Base-by-base conservation (phyloP, 2,797 vertebrate species). In the Arctocebus calabarensis region DNA sequence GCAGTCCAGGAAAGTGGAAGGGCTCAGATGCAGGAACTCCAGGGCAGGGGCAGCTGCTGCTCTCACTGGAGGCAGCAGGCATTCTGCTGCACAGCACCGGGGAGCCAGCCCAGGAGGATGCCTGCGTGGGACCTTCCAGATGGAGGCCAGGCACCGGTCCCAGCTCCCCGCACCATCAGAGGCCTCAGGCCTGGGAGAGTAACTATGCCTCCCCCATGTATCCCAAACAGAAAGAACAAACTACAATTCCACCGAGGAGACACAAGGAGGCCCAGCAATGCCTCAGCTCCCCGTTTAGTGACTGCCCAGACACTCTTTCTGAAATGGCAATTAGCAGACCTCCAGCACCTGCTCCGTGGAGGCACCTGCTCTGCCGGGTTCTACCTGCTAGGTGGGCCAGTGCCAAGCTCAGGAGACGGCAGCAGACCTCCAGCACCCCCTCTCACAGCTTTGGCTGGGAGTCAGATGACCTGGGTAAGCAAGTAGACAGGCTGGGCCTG, bases 321-420 rank as follows among this genome's bases (percentile, higher is more conserved):
- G 59, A 70, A 34, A 7, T 25, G 16, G 7, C 10, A 3, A 0
- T 0, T 5, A 17, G 7, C 22, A 3, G n/a, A 7, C 12, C 0
- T 37, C 25, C 55, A 22, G 22, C 11, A 7, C 6, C 8, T 8
- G 27, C 4, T 3, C 32, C 8, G 14, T 16, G 1, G 10, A 17
- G 25, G 52, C 34, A 17, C 34, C 25, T 13, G 37, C 17, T 22
- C 7, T 1, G 13, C 1, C 6, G 27, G 40, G 32, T 59, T 14
- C 48, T 8, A 23, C 66, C 43, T 23, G 29, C 3, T 0, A 19
- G 55, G 29, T 9, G 70, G 45, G 25, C 23, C 12, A 2, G 43
- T 0, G 1, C 55, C 25, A 55, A 48, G 32, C 7, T 0, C 25
- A 20, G 22, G 27, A 20, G 55, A 8, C 7, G 0, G 32, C n/a